Evolutionary conservation across 1,140 invertebrate species (phyloP), one percentile per base, ranked within the genome.

Genomic region (Solenopsis fugax): DNA sequence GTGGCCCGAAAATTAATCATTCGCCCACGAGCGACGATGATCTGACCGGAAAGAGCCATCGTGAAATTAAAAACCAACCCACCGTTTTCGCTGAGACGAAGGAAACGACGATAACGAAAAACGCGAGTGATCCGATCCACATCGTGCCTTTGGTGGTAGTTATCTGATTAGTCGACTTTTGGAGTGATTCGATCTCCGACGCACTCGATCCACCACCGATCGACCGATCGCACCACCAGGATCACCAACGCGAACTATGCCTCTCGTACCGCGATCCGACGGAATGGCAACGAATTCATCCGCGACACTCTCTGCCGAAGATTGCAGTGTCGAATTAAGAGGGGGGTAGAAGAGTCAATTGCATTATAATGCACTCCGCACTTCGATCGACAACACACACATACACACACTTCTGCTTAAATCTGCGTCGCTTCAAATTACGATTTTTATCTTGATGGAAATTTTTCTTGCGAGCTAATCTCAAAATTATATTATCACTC

Each of bases 251-350:
- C 54, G 75, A 89, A 91, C 89, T 87, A 88, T 86, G 72, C 41
- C 87, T 89, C 86, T 86, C 88, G 73, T 91, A 85, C 86, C 91
- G 80, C 80, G 76, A 87, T 89, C 81, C 65, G 69, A 67, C 84
- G 90, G 78, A 93, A 91, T 92, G 89, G 82, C 90, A 91, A 91
- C 87, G 89, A 90, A 92, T 91, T 91, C 84, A 90, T 89, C 86
- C 72, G 73, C 90, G 81, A 62, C 80, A 78, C 84, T 80, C 91
- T 89, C 80, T 62, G 69, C 52, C 21, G 16, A 45, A 60, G 80
- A 85, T 82, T 71, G 37, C 69, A 77, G 13, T 81, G 56, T 69
- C 87, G 80, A 89, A 90, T 86, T 87, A 89, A 85, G 80, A 87
- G 82, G 82, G 89, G 89, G 73, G 37, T 60, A 54, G n/a, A 24